A percentile compares a stretch with the other conserved stretches of the same genome.
Conservation (phyloP, 37 sponge, comb jelly and placozoan species). For the Chondrilla cf. caribensis region DNA sequence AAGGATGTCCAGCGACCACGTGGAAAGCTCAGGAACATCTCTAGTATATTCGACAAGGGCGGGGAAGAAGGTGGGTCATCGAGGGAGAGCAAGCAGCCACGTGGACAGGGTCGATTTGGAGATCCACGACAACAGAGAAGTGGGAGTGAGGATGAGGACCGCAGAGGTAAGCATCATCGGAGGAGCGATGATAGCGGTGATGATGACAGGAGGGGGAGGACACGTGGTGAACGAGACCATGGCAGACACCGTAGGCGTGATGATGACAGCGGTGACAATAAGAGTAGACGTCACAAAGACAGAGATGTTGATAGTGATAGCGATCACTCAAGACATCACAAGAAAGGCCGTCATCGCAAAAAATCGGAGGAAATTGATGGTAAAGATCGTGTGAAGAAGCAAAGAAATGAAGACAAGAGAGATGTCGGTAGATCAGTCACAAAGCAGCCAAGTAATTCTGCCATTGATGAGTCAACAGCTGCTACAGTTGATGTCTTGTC, state of each 20-base stretch:
- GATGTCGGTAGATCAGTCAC: constrained; percentile 7
- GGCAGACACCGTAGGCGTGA: too few species aligned
- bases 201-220: neutral
- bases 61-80: neutral
- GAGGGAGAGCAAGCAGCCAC: neutral
- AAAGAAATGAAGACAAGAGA: neutral
- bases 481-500: constrained; percentile 43
- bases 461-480: neutral
- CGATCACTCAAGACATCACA: neutral
- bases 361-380: neutral
- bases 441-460: neutral
- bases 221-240: too few species aligned
- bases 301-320: constrained; percentile 6
- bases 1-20: constrained; percentile 6
- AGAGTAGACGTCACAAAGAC: neutral
- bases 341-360: neutral
- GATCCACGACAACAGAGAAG: neutral
- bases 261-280: neutral
- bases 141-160: neutral
- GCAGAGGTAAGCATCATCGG: neutral
- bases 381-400: neutral
- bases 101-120: neutral
- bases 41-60: neutral
- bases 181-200: neutral
- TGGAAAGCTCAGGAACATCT: neutral